These are phyloP conservation scores for Drosophila buzzatii DNA, from an alignment of 2,888 invertebrate species.

Conservation along the genomic window DNA sequence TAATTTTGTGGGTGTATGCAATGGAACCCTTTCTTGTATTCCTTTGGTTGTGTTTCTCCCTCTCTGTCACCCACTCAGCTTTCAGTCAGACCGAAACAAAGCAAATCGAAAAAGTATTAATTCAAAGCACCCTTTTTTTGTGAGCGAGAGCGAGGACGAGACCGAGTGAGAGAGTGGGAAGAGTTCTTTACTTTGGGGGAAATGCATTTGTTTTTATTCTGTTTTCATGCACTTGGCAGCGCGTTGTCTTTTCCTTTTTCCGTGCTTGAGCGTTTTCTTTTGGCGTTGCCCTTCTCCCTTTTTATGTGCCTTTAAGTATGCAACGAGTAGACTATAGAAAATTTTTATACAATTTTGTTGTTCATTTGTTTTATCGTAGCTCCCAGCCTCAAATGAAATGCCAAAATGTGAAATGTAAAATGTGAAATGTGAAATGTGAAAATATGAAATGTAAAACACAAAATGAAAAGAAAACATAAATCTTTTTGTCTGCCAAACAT, in stretches of 20 bases:
- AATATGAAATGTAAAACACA: conserved; percentile 38
- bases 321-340: conserved; percentile 63
- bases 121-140: conserved; percentile 59
- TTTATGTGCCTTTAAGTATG: conserved; percentile 63
- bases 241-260: conserved; percentile 62
- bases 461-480: conserved; percentile 71
- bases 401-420: conserved; percentile 40
- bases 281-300: conserved; percentile 27
- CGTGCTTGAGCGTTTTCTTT: conserved; percentile 53
- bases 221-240: conserved; percentile 52
- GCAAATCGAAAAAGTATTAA: conserved; percentile 66
- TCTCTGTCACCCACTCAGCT: conserved; percentile 4
- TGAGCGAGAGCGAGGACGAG: background rate
- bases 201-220: conserved; percentile 45
- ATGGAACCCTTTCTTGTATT: background rate
- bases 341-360: conserved; percentile 82
- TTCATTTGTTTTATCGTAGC: conserved; percentile 70
- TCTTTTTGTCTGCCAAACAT: conserved; percentile 59
- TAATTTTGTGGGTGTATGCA: conserved; percentile 14
- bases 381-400: conserved; percentile 42
- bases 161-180: background rate
- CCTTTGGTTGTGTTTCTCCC: no score
- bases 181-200: conserved; percentile 29
- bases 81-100: conserved; percentile 36
- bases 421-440: conserved; percentile 37